Evolutionary conservation across 2,888 invertebrate species (phyloP).

Genomic region (Pseudococcus viburni): DNA sequence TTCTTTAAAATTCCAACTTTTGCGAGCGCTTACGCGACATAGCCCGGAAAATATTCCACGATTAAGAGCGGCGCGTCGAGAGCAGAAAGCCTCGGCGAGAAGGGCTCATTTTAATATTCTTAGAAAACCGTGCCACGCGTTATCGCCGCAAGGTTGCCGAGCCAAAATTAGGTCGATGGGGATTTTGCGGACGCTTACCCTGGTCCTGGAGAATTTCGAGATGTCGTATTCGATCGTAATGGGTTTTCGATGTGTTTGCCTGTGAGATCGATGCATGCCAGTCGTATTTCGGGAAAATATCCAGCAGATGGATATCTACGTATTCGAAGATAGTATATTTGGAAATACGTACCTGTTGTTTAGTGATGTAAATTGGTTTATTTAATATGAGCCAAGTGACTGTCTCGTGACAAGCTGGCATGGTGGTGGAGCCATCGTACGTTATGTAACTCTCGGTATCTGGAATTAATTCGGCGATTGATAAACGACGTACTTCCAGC

Average conservation of each 20-base stretch:
- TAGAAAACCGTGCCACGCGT: conserved; percentile 25
- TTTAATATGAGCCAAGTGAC: conserved; percentile 99
- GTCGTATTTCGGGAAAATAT: neutral
- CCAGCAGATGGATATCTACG: neutral
- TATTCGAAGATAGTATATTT: neutral
- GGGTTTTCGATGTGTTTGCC: neutral
- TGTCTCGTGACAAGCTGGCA: conserved; percentile 97
- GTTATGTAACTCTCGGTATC: conserved; percentile 98
- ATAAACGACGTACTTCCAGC: conserved; percentile 87
- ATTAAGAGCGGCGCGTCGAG: conserved; percentile 38
- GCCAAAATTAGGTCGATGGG: neutral
- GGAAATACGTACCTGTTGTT: conserved; percentile 84
- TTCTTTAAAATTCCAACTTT: conserved; percentile 66
- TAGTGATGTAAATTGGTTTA: conserved; percentile 97
- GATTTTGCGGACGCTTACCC: neutral
- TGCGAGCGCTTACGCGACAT: conserved; percentile 38
- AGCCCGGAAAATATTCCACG: conserved; percentile 51
- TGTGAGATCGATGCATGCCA: neutral
- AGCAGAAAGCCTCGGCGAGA: neutral
- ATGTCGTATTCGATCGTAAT: neutral
- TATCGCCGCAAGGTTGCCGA: neutral
- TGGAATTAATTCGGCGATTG: conserved; percentile 89
- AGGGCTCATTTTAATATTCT: conserved; percentile 14
- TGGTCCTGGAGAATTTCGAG: neutral
- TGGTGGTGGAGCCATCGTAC: conserved; percentile 96